Evolutionary conservation across 1,140 invertebrate species (phyloP).

Genomic region (Drosophila prosaltans): DNA sequence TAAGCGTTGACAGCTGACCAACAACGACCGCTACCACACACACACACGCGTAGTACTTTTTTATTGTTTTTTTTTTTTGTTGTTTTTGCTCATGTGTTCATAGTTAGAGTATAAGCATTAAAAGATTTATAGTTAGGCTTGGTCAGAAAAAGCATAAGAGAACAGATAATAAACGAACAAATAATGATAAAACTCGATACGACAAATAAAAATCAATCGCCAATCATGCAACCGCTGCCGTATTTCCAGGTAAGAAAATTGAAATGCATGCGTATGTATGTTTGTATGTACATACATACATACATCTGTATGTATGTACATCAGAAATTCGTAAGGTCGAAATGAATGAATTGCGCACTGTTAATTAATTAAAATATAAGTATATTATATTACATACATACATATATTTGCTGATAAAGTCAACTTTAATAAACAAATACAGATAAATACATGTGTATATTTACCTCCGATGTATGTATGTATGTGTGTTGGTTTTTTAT

Average conservation of each 20-base stretch:
- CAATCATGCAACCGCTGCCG: constrained; percentile 55
- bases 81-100: not conserved
- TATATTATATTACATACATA: not conserved
- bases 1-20: constrained; percentile 1
- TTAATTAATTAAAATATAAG: constrained; percentile 13
- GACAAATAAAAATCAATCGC: constrained; percentile 52
- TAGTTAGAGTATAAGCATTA: constrained; percentile 17
- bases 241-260: constrained; percentile 52
- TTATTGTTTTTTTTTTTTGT: not conserved
- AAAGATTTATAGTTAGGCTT: not conserved
- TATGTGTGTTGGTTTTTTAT: not conserved
- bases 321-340: constrained; percentile 7
- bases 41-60: constrained; percentile 1
- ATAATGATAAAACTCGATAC: constrained; percentile 51
- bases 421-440: constrained; percentile 5
- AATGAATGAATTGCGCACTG: constrained; percentile 12
- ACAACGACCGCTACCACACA: not conserved
- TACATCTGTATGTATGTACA: not conserved
- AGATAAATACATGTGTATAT: constrained; percentile 17
- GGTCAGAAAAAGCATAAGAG: not conserved
- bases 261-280: not conserved
- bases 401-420: not conserved
- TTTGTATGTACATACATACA: not conserved
- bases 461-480: not conserved
- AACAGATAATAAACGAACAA: not conserved